Conservation (phyloP, 2,113 vertebrate species). For the Trematomus loennbergii region DNA sequence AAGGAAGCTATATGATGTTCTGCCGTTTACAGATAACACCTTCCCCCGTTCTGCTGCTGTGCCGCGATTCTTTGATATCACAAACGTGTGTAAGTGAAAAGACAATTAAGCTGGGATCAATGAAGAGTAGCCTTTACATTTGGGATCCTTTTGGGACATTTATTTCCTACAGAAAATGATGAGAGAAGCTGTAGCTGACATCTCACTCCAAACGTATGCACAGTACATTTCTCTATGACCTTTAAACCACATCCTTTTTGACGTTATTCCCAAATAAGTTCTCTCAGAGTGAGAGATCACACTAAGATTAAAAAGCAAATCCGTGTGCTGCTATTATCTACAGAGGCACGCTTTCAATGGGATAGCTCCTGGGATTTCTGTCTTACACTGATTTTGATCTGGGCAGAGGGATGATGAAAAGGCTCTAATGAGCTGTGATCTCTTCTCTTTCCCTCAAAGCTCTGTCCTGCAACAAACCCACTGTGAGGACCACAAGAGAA, state of each 20-base stretch:
- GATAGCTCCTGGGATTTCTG: slow-evolving; percentile 61
- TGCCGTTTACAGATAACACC: not conserved
- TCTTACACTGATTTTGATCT: slow-evolving; percentile 67
- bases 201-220: not conserved
- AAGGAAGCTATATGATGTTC: slow-evolving; percentile 12
- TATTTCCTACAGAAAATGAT: not conserved
- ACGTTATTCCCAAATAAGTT: not conserved
- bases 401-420: slow-evolving; percentile 61
- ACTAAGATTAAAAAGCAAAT: slow-evolving; percentile 77
- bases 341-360: slow-evolving; percentile 47
- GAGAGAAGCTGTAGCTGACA: not conserved
- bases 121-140: not conserved
- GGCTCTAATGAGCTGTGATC: slow-evolving; percentile 47
- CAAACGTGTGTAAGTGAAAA: not conserved
- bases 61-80: not conserved
- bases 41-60: not conserved
- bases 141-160: not conserved
- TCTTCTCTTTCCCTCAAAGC: slow-evolving; percentile 44
- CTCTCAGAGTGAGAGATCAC: slow-evolving; percentile 45
- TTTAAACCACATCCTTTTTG: not conserved
- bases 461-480: slow-evolving; percentile 11
- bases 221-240: not conserved
- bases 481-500: slow-evolving; percentile 27
- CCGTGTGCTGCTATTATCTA: slow-evolving; percentile 60
- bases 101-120: not conserved